These are phyloP conservation scores for Ips typographus DNA, from an alignment of 1,140 invertebrate genomes.

Conservation along the genomic window DNA sequence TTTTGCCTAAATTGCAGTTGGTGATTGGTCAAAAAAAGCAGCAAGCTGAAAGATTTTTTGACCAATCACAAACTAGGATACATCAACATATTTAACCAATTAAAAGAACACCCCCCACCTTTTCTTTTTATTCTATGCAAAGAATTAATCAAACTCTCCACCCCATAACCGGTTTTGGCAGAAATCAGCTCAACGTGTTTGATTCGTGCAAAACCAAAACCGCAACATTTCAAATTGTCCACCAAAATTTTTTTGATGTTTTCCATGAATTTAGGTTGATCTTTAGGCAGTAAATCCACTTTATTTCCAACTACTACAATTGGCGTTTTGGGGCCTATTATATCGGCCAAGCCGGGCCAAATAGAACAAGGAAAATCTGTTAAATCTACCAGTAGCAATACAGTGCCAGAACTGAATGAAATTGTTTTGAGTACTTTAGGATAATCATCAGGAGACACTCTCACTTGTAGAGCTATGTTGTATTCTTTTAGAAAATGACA, in stretches of 20 bases:
- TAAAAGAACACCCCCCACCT: conserved; percentile 52
- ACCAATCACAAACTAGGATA: not conserved
- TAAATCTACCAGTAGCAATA: conserved; percentile 86
- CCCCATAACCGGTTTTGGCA: conserved; percentile 93
- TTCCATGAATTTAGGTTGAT: conserved; percentile 72
- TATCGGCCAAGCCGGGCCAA: conserved; percentile 75
- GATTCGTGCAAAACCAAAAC: conserved; percentile 71
- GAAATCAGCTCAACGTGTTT: conserved; percentile 78
- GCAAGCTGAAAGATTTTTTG: no score
- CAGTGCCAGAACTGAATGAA: conserved; percentile 64
- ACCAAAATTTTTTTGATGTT: conserved; percentile 65
- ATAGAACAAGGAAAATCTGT: conserved; percentile 91
- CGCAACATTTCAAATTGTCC: conserved; percentile 59
- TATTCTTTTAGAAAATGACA: conserved; percentile 86
- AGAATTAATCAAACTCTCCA: conserved; percentile 86
- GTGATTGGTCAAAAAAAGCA: no score
- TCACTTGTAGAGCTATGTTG: conserved; percentile 83
- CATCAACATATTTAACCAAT: conserved; percentile 15
- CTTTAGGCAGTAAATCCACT: conserved; percentile 87
- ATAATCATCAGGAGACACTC: conserved; percentile 79
- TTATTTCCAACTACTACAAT: conserved; percentile 91
- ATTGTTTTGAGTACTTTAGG: conserved; percentile 72
- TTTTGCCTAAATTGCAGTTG: no score
- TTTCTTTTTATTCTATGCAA: conserved; percentile 66
- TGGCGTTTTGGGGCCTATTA: conserved; percentile 69